Conservation (phyloP, 2,888 invertebrate species). For the Priocnemis perturbator region DNA sequence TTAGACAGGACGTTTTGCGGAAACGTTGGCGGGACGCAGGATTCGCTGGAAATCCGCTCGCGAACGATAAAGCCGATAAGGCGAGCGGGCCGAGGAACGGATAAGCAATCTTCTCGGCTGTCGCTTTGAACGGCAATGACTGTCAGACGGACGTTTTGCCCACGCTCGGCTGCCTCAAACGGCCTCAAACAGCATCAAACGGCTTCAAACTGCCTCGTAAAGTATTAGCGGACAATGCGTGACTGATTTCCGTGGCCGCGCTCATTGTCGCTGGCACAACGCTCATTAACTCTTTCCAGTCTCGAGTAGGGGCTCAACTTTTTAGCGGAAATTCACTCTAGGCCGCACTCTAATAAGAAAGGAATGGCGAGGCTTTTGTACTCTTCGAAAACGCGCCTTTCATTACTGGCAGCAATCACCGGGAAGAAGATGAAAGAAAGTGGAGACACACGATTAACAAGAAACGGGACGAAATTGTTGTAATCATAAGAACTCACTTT, state of each 20-base stretch:
- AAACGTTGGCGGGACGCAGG: not conserved
- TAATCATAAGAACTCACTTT: no score
- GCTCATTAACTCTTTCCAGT: conserved; percentile 46
- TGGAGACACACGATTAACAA: no score
- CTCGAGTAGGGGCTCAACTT: not conserved
- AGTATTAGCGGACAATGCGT: conserved; percentile 53
- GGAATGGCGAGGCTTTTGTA: no score
- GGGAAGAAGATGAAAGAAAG: no score
- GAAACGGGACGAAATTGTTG: no score
- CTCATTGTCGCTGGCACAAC: conserved; percentile 46
- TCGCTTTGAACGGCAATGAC: conserved; percentile 53
- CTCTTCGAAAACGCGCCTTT: not conserved
- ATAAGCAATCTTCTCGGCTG: conserved; percentile 54
- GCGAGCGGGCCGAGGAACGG: conserved; percentile 34
- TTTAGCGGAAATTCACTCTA: no score
- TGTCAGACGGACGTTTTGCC: conserved; percentile 39
- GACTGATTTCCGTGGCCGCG: conserved; percentile 48
- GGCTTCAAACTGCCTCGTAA: conserved; percentile 35
- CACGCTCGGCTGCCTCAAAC: conserved; percentile 40
- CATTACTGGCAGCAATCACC: not conserved
- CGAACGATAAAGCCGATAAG: not conserved
- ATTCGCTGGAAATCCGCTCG: not conserved
- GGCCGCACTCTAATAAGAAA: no score
- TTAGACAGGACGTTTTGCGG: not conserved
- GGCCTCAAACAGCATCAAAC: no score